Percentiles rank a stretch among this genome's conserved stretches.
Evolutionary conservation across 2,888 invertebrate genomes (phyloP).

Genomic region (Agrotis exclamationis): DNA sequence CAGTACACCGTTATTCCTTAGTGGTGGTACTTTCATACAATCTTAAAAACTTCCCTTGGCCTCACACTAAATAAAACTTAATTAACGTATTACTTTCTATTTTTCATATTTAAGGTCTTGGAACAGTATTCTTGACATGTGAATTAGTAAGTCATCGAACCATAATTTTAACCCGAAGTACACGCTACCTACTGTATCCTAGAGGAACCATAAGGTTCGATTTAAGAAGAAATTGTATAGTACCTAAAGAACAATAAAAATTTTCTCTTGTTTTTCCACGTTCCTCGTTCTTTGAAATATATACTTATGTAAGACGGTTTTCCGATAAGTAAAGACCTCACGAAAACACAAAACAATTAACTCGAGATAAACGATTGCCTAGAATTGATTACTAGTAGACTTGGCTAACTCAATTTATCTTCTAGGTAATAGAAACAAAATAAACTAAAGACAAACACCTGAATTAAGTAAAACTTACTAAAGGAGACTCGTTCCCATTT

Average conservation of each 20-base stretch:
- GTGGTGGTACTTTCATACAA: background rate
- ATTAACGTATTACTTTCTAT: too few relatives aligned
- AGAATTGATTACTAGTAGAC: slow-evolving; percentile 22
- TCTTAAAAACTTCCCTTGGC: too few relatives aligned
- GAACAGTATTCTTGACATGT: too few relatives aligned
- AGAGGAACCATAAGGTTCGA: too few relatives aligned
- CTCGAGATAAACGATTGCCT: background rate
- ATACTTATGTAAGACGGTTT: background rate
- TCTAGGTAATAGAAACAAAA: slow-evolving; percentile 3
- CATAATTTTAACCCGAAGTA: too few relatives aligned
- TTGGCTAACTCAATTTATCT: background rate
- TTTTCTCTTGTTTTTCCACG: background rate
- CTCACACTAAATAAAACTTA: too few relatives aligned
- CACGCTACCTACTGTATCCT: too few relatives aligned
- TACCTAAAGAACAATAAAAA: background rate
- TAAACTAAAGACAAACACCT: background rate
- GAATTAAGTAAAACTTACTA: background rate
- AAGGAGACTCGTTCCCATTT: background rate
- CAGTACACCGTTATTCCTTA: background rate
- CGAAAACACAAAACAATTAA: background rate
- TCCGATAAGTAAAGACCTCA: background rate
- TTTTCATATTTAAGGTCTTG: too few relatives aligned
- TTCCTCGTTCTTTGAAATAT: too few relatives aligned
- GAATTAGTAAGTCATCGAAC: too few relatives aligned
- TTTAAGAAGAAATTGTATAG: background rate